phyloP scores from a whole-genome alignment of 1,140 invertebrate genomes.

The Zelostemma sp. region DNA sequence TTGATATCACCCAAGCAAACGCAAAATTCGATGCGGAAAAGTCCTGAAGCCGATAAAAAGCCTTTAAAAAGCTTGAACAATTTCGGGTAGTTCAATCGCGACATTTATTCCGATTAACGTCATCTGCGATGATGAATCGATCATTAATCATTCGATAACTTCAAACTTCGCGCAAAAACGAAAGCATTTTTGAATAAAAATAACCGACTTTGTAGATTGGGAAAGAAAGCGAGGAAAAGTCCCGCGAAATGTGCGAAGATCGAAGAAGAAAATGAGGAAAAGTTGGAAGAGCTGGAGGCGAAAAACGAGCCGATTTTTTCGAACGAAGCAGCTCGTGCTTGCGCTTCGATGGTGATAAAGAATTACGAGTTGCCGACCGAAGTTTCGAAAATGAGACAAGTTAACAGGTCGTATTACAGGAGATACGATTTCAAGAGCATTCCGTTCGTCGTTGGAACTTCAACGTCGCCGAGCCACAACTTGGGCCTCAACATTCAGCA shows the following conservation, averaged over 20 bases:
- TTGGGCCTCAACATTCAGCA: conserved; percentile 73
- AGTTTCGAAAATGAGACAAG: conserved; percentile 70
- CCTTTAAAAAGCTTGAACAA: not conserved
- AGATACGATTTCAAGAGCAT: conserved; percentile 69
- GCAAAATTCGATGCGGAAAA: not conserved
- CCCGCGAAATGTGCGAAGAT: not conserved
- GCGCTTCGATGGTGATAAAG: conserved; percentile 43
- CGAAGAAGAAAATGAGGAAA: conserved; percentile 19
- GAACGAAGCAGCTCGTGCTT: conserved; percentile 1
- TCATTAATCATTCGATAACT: not conserved
- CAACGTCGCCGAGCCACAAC: conserved; percentile 71
- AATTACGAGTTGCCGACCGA: conserved; percentile 70
- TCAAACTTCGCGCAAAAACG: not conserved
- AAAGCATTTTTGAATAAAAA: not conserved
- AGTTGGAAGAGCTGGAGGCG: conserved; percentile 4
- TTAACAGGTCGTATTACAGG: conserved; percentile 65
- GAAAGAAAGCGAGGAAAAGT: not conserved
- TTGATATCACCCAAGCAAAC: not conserved
- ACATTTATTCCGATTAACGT: not conserved
- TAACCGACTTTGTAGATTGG: not conserved
- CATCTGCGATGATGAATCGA: not conserved
- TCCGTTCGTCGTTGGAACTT: conserved; percentile 72
- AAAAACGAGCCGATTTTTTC: conserved; percentile 5
- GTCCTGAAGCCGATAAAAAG: not conserved
- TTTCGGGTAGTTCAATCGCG: not conserved